phyloP scores from a whole-genome alignment of 2,888 invertebrate genomes.

The Formica aserva region DNA sequence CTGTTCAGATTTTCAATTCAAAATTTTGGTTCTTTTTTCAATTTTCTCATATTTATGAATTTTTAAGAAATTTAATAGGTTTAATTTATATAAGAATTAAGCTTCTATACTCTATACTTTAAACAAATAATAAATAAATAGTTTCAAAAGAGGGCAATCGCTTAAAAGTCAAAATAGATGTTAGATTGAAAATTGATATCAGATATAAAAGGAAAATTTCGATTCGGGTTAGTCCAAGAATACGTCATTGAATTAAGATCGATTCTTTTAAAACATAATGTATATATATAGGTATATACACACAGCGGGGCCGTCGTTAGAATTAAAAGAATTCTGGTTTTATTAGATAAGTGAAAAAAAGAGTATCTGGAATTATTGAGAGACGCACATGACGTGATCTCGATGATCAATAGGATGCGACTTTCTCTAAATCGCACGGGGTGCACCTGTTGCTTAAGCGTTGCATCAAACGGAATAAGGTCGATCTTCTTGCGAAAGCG shows the following conservation, averaged over 20 bases:
- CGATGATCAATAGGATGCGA: constrained; percentile 42
- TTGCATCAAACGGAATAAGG: constrained; percentile 7
- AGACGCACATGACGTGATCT: constrained; percentile 24
- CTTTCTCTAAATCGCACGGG: constrained; percentile 22
- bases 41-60: neutral
- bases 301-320: neutral
- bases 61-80: neutral
- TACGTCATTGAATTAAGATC: neutral
- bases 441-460: constrained; percentile 70
- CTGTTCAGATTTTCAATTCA: neutral
- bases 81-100: neutral
- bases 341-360: neutral
- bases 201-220: neutral
- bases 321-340: neutral
- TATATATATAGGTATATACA: neutral
- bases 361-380: neutral
- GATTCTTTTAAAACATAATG: neutral
- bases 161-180: neutral
- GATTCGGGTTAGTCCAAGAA: neutral
- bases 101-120: neutral
- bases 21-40: neutral
- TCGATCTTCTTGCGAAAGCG: constrained; percentile 5
- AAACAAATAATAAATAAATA: neutral
- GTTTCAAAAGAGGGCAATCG: neutral
- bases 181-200: neutral